phyloP scores from a whole-genome alignment of 2,888 invertebrate genomes.

The Elgonia sp. region DNA sequence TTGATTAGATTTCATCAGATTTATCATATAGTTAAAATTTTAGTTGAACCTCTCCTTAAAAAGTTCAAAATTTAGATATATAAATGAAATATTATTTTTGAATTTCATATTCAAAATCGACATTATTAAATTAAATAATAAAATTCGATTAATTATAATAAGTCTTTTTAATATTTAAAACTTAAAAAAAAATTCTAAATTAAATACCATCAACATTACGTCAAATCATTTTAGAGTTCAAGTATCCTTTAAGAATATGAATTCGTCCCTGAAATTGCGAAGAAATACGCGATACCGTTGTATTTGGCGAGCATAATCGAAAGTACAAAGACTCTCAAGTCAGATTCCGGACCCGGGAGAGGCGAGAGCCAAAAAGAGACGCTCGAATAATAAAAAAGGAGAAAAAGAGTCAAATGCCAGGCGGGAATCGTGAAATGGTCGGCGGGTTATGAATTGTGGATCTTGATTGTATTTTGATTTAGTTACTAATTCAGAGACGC shows the following conservation, averaged over 20 bases:
- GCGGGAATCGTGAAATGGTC: constrained; percentile 55
- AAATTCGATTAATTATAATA: too few species aligned
- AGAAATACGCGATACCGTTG: constrained; percentile 60
- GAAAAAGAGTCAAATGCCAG: constrained; percentile 58
- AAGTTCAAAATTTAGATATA: too few species aligned
- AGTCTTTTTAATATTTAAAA: too few species aligned
- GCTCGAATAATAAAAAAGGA: constrained; percentile 29
- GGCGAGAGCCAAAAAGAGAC: constrained; percentile 53
- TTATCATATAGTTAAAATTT: too few species aligned
- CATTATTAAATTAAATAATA: too few species aligned
- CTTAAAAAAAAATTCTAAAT: too few species aligned
- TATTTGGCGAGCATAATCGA: constrained; percentile 59
- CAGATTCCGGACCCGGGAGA: constrained; percentile 39
- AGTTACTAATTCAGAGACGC: constrained; percentile 71
- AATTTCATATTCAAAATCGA: too few species aligned
- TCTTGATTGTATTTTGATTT: constrained; percentile 74
- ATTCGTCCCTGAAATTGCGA: constrained; percentile 47
- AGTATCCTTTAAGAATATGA: constrained; percentile 40
- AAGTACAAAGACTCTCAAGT: constrained; percentile 38
- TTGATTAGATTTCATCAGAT: too few species aligned
- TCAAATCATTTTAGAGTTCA: constrained; percentile 15
- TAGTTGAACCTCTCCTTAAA: too few species aligned
- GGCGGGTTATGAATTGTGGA: constrained; percentile 70
- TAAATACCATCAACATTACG: too few species aligned
- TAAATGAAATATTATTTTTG: too few species aligned